Conservation (phyloP, 2,888 invertebrate species). For the Xanthia togata region DNA sequence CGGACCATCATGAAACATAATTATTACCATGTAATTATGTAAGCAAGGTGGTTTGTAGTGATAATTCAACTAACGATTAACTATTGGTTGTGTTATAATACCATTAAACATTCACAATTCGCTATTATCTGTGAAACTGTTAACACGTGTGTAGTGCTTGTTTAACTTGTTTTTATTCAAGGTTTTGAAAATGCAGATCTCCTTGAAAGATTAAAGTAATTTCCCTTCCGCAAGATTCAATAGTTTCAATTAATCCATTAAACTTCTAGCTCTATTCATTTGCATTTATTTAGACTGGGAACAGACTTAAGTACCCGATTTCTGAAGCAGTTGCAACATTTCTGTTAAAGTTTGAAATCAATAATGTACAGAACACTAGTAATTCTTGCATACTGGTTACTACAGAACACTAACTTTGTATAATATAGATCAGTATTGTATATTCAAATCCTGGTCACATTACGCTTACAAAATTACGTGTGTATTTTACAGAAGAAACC, state of each 20-base stretch:
- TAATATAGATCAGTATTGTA: conserved; percentile 17
- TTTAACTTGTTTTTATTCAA: conserved; percentile 51
- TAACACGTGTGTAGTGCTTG: conserved; percentile 52
- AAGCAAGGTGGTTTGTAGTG: not conserved
- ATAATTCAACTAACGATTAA: conserved; percentile 4
- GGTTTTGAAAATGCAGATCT: conserved; percentile 57
- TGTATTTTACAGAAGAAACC: conserved; percentile 48
- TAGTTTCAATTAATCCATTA: conserved; percentile 21
- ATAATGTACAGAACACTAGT: not conserved
- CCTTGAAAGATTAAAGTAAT: conserved; percentile 58
- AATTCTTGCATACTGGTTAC: conserved; percentile 8
- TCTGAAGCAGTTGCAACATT: conserved; percentile 3
- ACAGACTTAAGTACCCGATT: not conserved
- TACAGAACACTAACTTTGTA: conserved; percentile 14
- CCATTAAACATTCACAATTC: conserved; percentile 22
- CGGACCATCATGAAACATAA: not conserved
- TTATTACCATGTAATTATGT: not conserved
- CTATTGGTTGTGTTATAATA: conserved; percentile 11
- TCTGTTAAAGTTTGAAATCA: conserved; percentile 14
- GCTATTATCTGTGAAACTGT: conserved; percentile 30
- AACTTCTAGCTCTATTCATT: not conserved
- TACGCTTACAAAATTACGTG: conserved; percentile 42
- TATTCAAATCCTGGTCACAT: conserved; percentile 45
- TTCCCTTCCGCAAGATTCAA: conserved; percentile 49
- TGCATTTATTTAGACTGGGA: not conserved